A percentile compares a stretch with the other conserved stretches of the same genome.
Evolutionary conservation across 2,797 vertebrate genomes (phyloP).

Genomic region (Dendrocincla fuliginosa): DNA sequence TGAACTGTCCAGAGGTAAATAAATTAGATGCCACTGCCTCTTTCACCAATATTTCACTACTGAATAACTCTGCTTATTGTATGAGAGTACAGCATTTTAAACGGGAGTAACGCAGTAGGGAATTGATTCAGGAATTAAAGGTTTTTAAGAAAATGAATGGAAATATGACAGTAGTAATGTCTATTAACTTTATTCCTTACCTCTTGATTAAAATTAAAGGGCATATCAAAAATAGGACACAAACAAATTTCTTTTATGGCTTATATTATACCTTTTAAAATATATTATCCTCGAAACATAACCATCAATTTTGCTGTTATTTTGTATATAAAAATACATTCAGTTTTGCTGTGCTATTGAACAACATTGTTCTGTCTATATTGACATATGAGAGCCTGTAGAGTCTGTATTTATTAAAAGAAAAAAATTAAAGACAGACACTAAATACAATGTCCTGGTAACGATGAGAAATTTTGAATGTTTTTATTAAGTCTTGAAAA

Average conservation of each 20-base stretch:
- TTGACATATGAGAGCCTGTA: not conserved
- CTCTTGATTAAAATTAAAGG: not conserved
- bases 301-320: not conserved
- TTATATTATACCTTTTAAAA: not conserved
- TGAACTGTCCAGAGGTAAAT: not conserved
- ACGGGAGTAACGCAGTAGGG: not conserved
- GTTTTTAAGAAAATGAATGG: not conserved
- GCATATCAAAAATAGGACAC: not conserved
- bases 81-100: not conserved
- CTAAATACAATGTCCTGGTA: not conserved
- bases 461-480: not conserved
- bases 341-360: not conserved
- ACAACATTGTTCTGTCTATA: not conserved
- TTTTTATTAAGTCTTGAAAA: constrained; percentile 2
- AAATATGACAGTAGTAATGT: not conserved
- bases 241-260: not conserved
- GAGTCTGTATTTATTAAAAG: not conserved
- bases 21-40: not conserved
- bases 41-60: not conserved
- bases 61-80: not conserved
- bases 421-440: not conserved
- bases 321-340: not conserved
- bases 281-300: not conserved
- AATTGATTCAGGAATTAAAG: not conserved
- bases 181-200: not conserved